Base-by-base conservation (phyloP, 2,888 invertebrate species). In the Lochmaea crataegi region DNA sequence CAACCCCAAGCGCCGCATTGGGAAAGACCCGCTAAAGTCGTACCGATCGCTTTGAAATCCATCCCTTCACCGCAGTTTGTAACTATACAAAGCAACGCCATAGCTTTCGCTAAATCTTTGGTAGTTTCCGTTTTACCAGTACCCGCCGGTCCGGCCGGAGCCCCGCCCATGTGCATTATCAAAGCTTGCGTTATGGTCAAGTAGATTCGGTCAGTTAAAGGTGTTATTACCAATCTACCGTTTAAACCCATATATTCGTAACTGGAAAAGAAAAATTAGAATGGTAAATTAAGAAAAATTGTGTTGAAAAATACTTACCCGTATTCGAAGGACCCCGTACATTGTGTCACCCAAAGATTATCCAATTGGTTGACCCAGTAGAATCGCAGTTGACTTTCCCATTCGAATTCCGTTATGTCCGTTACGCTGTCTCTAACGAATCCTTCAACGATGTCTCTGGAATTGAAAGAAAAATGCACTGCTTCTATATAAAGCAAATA, bases 231-330 rank as follows among this genome's bases (percentile, higher is more conserved):
- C 71, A 97, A 89, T 56, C 97, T 91, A 0, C 96, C 96, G 85
- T 96, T 96, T 11, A 97, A 87, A 0, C 97, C 97, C 96, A 97
- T 96, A 85, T 97, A 97, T 85, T 97, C 97, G 85, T 97, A 97
- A 5, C 97, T 70, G 10, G n/a, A 38, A 61, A 61, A 38, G 51
- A 11, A 58, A 58, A 58, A 26, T 12, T 26, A 0, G 7, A 2
- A 14, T 0, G 14, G n/a, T 5, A 32, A 14, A 12, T 16, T 11
- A 26, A 32, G 0, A 32, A 26, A 58, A 53, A 14, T 41, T 14
- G 1, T 57, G 6, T 18, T 16, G 38, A 38, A 11, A 6, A 26
- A 32, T 32, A 6, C 48, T 48, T 16, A 70, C 70, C 70, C 97
- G 82, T 96, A 97, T 75, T 96, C 94, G 84, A 97, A 97, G 26